Conservation (phyloP, 1,140 invertebrate genomes). For the Procambarus clarkii region DNA sequence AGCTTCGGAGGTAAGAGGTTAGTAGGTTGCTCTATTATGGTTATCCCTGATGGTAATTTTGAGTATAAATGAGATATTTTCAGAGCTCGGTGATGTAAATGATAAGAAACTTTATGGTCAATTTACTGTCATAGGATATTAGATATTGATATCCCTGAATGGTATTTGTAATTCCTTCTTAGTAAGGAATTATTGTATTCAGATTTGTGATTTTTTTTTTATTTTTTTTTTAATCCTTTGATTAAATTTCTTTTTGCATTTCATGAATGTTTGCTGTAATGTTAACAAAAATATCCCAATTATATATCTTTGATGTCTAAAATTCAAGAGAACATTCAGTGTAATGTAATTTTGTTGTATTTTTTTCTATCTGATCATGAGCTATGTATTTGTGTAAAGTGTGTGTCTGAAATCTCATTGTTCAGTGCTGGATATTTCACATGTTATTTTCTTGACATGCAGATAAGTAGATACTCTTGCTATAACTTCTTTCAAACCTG, state of each 20-base stretch:
- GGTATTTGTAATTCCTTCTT: slow-evolving; percentile 18
- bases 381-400: slow-evolving; percentile 34
- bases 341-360: slow-evolving; percentile 61
- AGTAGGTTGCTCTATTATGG: background rate
- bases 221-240: background rate
- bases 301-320: slow-evolving; percentile 48
- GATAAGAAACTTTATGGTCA: slow-evolving; percentile 18
- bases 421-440: slow-evolving; percentile 47
- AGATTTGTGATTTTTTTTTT: slow-evolving; percentile 27
- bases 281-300: slow-evolving; percentile 42
- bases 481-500: slow-evolving; percentile 56
- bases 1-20: slow-evolving; percentile 14
- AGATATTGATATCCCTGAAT: slow-evolving; percentile 18
- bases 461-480: slow-evolving; percentile 55
- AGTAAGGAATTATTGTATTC: slow-evolving; percentile 1
- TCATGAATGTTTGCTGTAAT: slow-evolving; percentile 64
- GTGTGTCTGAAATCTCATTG: slow-evolving; percentile 39
- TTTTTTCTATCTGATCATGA: slow-evolving; percentile 43
- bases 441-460: slow-evolving; percentile 49
- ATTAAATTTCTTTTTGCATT: slow-evolving; percentile 37
- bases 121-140: slow-evolving; percentile 28
- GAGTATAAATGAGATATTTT: slow-evolving; percentile 35
- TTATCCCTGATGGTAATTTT: slow-evolving; percentile 13
- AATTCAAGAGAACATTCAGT: slow-evolving; percentile 60
- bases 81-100: slow-evolving; percentile 38